Evolutionary conservation across 2,888 invertebrate species (phyloP).

Genomic region (Pollenia angustigena): DNA sequence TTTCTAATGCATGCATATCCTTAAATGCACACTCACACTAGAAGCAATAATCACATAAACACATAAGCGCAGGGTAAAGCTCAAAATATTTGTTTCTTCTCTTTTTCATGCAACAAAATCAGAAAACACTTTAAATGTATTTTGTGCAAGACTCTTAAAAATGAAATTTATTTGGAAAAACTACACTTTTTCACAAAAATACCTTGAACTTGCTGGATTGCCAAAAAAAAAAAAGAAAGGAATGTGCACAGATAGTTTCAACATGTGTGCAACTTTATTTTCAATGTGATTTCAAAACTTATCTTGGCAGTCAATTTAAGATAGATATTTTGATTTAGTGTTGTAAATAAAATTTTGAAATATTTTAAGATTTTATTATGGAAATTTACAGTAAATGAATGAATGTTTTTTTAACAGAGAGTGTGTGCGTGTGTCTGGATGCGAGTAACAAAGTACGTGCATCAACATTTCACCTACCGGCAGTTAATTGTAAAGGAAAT

Average conservation of each 20-base stretch:
- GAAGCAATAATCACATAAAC: not conserved
- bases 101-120: not conserved
- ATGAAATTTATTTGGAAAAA: conserved; percentile 1
- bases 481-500: conserved; percentile 50
- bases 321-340: conserved; percentile 46
- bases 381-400: not conserved
- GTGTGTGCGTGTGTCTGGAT: not conserved
- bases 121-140: not conserved
- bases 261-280: not conserved
- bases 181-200: conserved; percentile 3
- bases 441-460: conserved; percentile 5
- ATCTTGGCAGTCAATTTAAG: conserved; percentile 52
- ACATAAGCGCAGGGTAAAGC: conserved; percentile 2
- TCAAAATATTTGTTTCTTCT: conserved; percentile 6
- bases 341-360: conserved; percentile 28
- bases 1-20: not conserved
- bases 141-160: not conserved
- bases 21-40: not conserved
- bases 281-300: conserved; percentile 1
- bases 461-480: conserved; percentile 45
- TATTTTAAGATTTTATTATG: conserved; percentile 42
- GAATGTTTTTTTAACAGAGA: not conserved
- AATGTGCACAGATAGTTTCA: not conserved
- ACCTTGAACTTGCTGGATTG: conserved; percentile 26
- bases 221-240: not conserved